Evolutionary conservation across 2,113 vertebrate genomes (phyloP).

Genomic region (Microcebus ravelobensis): DNA sequence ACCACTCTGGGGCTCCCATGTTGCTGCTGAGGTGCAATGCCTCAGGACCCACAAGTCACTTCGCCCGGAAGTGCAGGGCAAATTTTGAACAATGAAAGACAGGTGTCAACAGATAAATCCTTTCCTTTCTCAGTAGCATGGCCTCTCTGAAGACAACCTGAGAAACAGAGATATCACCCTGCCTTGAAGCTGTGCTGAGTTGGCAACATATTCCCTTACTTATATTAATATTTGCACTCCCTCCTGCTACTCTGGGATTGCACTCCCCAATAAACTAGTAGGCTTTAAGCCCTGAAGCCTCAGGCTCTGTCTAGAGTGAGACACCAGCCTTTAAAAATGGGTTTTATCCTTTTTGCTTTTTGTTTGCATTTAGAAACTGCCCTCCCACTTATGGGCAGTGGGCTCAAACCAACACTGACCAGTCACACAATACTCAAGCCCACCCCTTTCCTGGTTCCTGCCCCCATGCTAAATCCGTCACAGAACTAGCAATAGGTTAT

Average conservation of each 20-base stretch:
- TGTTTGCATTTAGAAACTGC: not conserved
- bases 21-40: not conserved
- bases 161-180: not conserved
- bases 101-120: not conserved
- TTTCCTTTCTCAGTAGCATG: accelerated
- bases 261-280: not conserved
- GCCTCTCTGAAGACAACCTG: not conserved
- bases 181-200: no score
- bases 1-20: not conserved
- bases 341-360: not conserved
- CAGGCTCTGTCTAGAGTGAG: not conserved
- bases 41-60: not conserved
- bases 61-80: not conserved
- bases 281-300: not conserved
- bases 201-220: not conserved
- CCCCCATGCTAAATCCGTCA: not conserved
- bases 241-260: not conserved
- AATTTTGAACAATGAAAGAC: not conserved
- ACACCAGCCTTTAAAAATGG: not conserved
- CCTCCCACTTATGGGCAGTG: not conserved
- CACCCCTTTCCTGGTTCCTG: not conserved
- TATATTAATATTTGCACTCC: not conserved
- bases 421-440: not conserved
- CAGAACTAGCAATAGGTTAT: not conserved
- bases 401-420: not conserved